Evolutionary conservation across 2,113 vertebrate genomes (phyloP).

Genomic region (Mungos mungo): DNA sequence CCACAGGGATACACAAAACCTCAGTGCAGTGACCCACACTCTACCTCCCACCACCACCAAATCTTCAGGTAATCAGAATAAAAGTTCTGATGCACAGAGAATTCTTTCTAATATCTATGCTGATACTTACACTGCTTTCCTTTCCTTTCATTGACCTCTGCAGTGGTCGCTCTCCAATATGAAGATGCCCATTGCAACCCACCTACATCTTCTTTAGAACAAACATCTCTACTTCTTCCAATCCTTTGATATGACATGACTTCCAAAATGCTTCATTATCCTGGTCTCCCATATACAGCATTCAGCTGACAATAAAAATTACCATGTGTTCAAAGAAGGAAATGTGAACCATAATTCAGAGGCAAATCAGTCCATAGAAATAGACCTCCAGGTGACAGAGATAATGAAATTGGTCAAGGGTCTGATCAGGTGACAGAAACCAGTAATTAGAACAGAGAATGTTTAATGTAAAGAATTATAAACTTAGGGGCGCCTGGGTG

Average conservation of each 20-base stretch:
- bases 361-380: not conserved
- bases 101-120: not conserved
- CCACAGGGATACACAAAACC: not conserved
- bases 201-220: not conserved
- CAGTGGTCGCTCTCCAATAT: not conserved
- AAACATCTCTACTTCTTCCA: not conserved
- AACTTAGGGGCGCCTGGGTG: not conserved
- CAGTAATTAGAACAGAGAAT: not conserved
- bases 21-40: not conserved
- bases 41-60: not conserved
- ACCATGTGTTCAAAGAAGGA: not conserved
- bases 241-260: not conserved
- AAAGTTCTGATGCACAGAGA: not conserved
- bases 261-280: not conserved
- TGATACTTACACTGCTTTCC: not conserved
- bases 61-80: not conserved
- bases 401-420: not conserved
- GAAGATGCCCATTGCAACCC: not conserved
- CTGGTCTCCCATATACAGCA: not conserved
- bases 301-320: not conserved
- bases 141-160: not conserved
- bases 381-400: not conserved
- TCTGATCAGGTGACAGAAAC: not conserved
- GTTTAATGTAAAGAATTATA: not conserved
- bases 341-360: not conserved